Evolutionary conservation across 2,797 vertebrate genomes (phyloP).

Genomic region (Nasua narica): DNA sequence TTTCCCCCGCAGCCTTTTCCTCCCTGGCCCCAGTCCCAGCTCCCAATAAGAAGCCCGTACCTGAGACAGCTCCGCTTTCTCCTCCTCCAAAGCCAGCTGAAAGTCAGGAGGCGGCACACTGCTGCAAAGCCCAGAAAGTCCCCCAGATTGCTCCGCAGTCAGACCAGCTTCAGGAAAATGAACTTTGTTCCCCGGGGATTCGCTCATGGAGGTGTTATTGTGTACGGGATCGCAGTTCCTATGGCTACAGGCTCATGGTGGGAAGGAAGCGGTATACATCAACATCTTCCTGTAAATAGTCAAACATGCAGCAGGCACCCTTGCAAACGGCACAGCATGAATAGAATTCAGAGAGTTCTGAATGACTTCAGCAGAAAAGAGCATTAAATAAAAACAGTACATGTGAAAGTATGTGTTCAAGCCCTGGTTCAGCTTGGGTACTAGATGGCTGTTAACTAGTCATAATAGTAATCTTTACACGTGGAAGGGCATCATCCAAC

Average conservation of each 20-base stretch:
- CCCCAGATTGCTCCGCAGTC: constrained; percentile 3
- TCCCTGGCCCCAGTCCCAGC: neutral
- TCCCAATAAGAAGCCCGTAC: constrained; percentile 12
- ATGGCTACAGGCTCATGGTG: constrained; percentile 60
- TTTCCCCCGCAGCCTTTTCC: neutral
- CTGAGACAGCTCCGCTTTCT: neutral
- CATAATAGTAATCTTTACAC: neutral
- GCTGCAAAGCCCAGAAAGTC: neutral
- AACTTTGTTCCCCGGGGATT: constrained; percentile 52
- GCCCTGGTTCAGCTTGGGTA: neutral
- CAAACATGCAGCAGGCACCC: neutral
- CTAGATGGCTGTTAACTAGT: neutral
- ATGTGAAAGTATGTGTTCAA: neutral
- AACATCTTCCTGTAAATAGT: constrained; percentile 34
- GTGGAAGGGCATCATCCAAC: neutral
- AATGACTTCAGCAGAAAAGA: constrained; percentile 15
- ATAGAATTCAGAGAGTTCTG: neutral
- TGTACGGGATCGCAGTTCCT: constrained; percentile 57
- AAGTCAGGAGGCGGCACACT: neutral
- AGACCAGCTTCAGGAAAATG: constrained; percentile 45
- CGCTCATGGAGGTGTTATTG: constrained; percentile 28
- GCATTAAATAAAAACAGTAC: constrained; percentile 27
- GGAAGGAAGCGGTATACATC: constrained; percentile 14
- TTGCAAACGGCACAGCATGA: constrained; percentile 15
- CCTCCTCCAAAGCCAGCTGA: neutral